Base-by-base conservation (phyloP, 2,797 vertebrate species). In the Pipistrellus nathusii region DNA sequence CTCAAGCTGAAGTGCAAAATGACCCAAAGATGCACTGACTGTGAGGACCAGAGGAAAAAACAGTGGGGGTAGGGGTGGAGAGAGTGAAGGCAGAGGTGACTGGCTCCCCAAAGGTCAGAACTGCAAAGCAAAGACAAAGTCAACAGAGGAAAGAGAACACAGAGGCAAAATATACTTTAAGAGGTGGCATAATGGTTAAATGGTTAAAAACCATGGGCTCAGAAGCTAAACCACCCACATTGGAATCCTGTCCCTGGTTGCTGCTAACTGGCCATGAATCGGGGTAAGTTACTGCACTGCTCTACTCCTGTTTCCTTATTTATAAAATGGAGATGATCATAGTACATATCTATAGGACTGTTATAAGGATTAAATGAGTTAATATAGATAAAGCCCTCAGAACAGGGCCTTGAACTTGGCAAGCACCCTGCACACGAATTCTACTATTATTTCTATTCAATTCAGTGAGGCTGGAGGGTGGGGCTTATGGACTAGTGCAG, bases 101-200 rank as follows among this genome's bases (percentile, higher is more conserved):
- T 53, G 87, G 38, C 35, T 91, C 51, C 20, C 25, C 2, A 57
- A 66, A 90, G n/a, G 23, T 38, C 69, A 85, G 38, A 71, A 21
- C 35, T 68, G n/a, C 30, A 72, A 72, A 41, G 44, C 55, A 11
- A 88, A 81, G 25, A 44, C 44, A 44, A 44, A 11, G 44, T 44
- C 14, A 30, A 30, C 30, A 44, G 17, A 87, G 3, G 38, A 69
- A 27, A 72, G 3, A 90, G 38, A 78, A 90, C 62, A 69, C 15
- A 93, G 17, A 41, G 92, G 51, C 48, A n/a, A 8, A 64, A 38
- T 13, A 76, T 51, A 69, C 62, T 94, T 48, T 82, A 32, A 93
- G 66, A 89, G 21, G 14, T 77, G 46, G n/a, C 32, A 14, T 68
- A 55, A 53, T 59, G 12, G 20, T 77, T 55, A 78, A 12, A 21